Evolutionary conservation across 2,797 vertebrate species (phyloP), one percentile per base, ranked within the genome.

Genomic region (Nasua narica): DNA sequence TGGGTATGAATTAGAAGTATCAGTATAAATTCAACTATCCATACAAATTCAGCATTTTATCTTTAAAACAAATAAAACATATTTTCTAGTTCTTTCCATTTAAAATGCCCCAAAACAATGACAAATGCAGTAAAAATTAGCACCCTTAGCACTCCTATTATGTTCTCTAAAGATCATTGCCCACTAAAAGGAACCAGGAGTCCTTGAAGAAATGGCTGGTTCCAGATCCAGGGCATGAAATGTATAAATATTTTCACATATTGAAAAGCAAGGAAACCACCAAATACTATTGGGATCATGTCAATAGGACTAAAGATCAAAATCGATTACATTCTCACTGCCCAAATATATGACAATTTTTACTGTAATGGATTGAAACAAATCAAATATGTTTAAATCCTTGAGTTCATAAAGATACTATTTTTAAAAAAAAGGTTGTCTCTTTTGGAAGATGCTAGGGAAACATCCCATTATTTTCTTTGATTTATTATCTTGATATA

Each of bases 51-150:
- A 76, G 46, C 21, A 35, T 76, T 85, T 94, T 79, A 50, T 48
- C 78, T 95, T 96, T 74, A 87, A 84, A 74, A 95, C 43, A 78
- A 92, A 46, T 78, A 95, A 67, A 88, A 92, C 43, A 4, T 76
- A 43, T 48, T 82, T 87, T 74, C 70, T 91, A 85, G 5, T 21
- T 88, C 16, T 85, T 25, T 67, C 48, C 46, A 72, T 48, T 86
- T 27, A 77, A 81, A 97, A 67, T 85, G 16, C 2, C 32, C 58
- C 46, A 7, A 90, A 65, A 77, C 12, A 86, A 91, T 87, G 69
- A 90, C 54, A 35, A 60, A 58, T 2, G 29, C 35, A 50, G 37
- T 60, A 91, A 93, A 92, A 77, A 35, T n/a, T 9, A 92, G 25
- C 32, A 91, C 54, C 50, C 46, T 35, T 29, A 54, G 14, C 12